Evolutionary conservation across 2,113 vertebrate species (phyloP).

Genomic region (Microtus oregoni): DNA sequence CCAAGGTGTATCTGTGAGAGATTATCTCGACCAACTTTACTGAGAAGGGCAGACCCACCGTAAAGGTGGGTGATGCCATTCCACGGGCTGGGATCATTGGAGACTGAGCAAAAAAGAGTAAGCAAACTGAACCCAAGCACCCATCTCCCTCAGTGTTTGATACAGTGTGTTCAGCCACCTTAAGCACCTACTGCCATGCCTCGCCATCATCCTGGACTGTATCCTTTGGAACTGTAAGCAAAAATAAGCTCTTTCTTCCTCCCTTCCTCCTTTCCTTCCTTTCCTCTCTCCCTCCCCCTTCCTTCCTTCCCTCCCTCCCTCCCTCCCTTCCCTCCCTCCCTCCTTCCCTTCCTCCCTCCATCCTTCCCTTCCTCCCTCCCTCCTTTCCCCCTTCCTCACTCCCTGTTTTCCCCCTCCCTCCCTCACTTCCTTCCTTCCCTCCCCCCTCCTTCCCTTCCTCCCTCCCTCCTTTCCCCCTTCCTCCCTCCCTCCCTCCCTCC

Average conservation of each 20-base stretch:
- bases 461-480: no score
- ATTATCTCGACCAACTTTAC: neutral
- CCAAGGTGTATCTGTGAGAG: neutral
- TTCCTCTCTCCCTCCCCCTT: no score
- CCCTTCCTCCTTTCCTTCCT: no score
- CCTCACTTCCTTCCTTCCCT: no score
- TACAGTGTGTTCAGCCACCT: neutral
- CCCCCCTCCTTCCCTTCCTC: no score
- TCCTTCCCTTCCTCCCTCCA: neutral
- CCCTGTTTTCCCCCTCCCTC: rapidly evolving
- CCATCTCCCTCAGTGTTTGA: neutral
- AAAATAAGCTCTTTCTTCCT: neutral
- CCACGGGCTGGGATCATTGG: neutral
- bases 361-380: neutral
- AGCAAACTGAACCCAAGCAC: neutral
- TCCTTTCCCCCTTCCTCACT: rapidly evolving
- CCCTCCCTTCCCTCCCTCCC: no score
- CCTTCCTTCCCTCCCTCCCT: no score
- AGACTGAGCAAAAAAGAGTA: neutral
- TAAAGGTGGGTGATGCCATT: neutral
- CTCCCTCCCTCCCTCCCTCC: no score
- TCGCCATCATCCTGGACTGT: neutral
- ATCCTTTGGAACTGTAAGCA: neutral
- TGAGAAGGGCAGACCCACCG: neutral
- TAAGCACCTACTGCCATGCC: neutral